phyloP scores from a whole-genome alignment of 2,113 vertebrate genomes.

The Eretmochelys imbricata region DNA sequence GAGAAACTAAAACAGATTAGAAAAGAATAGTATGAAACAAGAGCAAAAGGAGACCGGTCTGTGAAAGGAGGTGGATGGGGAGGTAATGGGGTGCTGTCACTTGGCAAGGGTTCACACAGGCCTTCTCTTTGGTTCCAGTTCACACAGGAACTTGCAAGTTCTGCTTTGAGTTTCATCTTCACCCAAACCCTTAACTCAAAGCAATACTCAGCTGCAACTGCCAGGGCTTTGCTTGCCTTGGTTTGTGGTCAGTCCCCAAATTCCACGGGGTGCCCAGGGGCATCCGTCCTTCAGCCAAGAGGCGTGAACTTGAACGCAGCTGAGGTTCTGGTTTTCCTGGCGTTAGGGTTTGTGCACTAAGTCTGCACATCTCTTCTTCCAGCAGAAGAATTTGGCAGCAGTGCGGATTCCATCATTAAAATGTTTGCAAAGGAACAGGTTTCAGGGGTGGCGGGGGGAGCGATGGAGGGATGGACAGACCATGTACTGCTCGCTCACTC shows the following conservation, averaged over 20 bases:
- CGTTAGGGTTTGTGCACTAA: too few relatives aligned
- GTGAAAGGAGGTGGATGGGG: not conserved
- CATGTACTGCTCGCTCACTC: not conserved
- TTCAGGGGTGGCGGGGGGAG: not conserved
- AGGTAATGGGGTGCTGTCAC: not conserved
- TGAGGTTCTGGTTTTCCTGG: not conserved
- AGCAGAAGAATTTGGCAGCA: not conserved
- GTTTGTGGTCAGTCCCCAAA: not conserved
- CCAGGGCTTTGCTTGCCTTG: not conserved
- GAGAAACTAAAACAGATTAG: not conserved
- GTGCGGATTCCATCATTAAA: not conserved
- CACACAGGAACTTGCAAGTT: not conserved
- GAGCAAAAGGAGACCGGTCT: not conserved
- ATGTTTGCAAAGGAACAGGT: not conserved
- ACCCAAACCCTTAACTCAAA: not conserved
- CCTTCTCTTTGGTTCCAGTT: not conserved
- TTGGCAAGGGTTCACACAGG: not conserved
- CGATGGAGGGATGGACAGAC: too few relatives aligned
- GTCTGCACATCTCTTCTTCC: not conserved
- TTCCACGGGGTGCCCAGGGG: not conserved
- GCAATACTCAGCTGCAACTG: not conserved
- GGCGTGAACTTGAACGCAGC: not conserved
- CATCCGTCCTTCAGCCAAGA: not conserved
- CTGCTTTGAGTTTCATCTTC: not conserved
- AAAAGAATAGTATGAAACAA: not conserved